Conservation (phyloP, 2,797 vertebrate species). For the Jordanella pulchra region DNA sequence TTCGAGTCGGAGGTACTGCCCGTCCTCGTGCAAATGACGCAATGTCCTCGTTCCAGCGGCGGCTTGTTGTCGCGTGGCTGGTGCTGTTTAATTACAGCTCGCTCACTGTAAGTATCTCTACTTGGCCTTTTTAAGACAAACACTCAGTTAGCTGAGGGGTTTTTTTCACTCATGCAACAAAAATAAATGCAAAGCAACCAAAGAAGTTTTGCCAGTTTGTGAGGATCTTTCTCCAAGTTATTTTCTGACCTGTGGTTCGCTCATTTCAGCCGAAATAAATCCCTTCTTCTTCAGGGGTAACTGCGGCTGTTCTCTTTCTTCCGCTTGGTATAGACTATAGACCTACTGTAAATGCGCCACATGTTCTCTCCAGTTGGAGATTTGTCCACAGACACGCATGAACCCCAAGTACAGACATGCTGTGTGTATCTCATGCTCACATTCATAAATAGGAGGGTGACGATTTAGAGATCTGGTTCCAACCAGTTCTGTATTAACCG, state of each 20-base stretch:
- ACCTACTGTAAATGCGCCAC: background rate
- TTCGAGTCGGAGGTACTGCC: background rate
- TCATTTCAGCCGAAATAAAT: background rate
- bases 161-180: background rate
- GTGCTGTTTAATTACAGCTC: background rate
- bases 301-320: background rate
- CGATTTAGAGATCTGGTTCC: constrained; percentile 52
- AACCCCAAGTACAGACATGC: background rate
- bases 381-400: background rate
- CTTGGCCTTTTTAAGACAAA: background rate
- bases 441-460: background rate
- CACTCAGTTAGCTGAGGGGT: background rate
- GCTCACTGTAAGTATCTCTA: constrained; percentile 14
- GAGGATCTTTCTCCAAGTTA: background rate
- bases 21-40: constrained; percentile 24
- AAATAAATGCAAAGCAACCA: background rate
- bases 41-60: background rate
- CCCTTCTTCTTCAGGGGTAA: background rate
- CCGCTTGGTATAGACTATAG: background rate
- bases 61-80: constrained; percentile 5
- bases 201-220: too few relatives aligned
- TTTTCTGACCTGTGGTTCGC: constrained; percentile 46
- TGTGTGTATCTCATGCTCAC: background rate
- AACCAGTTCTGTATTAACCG: constrained; percentile 39
- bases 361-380: constrained; percentile 1